Evolutionary conservation across 1,140 invertebrate species (phyloP).

Genomic region (Drosophila asahinai): DNA sequence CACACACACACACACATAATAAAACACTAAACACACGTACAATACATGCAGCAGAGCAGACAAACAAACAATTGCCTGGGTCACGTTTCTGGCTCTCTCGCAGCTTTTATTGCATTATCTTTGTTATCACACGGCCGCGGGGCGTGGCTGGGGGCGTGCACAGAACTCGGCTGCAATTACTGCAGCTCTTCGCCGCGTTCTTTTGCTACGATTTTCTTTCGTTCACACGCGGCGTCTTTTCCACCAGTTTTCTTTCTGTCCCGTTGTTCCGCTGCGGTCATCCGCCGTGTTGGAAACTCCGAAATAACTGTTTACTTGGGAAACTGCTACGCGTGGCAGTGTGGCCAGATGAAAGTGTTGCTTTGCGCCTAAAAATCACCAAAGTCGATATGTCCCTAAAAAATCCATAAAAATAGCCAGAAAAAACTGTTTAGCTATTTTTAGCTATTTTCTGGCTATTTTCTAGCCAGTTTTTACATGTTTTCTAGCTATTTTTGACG

Average conservation of each 20-base stretch:
- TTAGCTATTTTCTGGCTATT: no score
- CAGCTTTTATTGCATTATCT: conserved; percentile 63
- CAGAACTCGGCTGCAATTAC: conserved; percentile 11
- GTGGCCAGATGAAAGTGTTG: no score
- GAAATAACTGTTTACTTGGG: no score
- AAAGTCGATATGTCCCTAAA: no score
- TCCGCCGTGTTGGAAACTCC: no score
- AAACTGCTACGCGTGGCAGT: no score
- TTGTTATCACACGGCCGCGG: conserved; percentile 62
- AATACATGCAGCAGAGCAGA: conserved; percentile 38
- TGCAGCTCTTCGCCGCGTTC: conserved; percentile 11
- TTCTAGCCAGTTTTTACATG: no score
- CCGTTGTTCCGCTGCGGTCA: conserved; percentile 18
- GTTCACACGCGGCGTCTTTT: conserved; percentile 47
- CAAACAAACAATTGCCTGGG: conserved; percentile 68
- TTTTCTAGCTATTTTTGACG: no score
- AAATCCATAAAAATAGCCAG: no score
- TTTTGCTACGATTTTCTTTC: conserved; percentile 19
- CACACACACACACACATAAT: conserved; percentile 40
- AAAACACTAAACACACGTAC: conserved; percentile 40
- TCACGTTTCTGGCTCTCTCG: conserved; percentile 66
- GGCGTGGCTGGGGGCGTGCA: conserved; percentile 23
- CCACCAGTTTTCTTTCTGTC: conserved; percentile 16
- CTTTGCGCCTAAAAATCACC: no score
- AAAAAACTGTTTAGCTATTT: no score